Percentiles rank a stretch among this genome's conserved stretches.
Conservation (phyloP, 2,888 invertebrate genomes). For the Metacarcinus magister region DNA sequence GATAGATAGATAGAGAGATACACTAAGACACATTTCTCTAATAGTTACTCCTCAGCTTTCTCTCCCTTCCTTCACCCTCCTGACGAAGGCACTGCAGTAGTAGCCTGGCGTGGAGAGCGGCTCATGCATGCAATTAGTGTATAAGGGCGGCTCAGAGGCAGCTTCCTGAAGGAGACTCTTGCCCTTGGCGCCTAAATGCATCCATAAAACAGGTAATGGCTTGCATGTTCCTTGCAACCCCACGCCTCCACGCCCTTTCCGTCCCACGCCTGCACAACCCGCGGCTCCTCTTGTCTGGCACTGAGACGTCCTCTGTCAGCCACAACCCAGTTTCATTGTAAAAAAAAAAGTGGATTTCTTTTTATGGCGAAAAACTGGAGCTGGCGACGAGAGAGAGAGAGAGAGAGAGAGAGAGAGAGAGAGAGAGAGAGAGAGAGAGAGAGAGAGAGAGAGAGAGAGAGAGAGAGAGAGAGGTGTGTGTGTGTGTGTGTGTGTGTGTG, state of each 20-base stretch:
- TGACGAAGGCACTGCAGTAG: neutral
- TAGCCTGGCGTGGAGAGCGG: neutral
- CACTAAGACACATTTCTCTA: neutral
- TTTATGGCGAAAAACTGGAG: neutral
- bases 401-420: constrained; percentile 12
- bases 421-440: neutral
- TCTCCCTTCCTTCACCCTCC: neutral
- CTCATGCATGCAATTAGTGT: constrained; percentile 50
- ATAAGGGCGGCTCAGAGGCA: neutral
- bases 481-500: too few relatives aligned
- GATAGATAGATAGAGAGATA: neutral
- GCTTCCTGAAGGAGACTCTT: constrained; percentile 38
- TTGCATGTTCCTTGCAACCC: neutral
- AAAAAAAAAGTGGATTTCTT: neutral
- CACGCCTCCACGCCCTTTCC: neutral
- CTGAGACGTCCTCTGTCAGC: neutral
- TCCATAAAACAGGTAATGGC: constrained; percentile 53
- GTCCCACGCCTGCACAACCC: neutral
- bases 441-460: constrained; percentile 17
- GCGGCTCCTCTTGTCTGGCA: neutral
- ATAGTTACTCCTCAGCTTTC: too few relatives aligned
- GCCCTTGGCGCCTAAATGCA: neutral
- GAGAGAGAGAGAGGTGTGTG: neutral
- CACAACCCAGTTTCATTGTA: neutral
- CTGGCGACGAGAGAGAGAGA: constrained; percentile 9